Evolutionary conservation across 2,888 invertebrate genomes (phyloP).

Genomic region (Campoletis raptor): DNA sequence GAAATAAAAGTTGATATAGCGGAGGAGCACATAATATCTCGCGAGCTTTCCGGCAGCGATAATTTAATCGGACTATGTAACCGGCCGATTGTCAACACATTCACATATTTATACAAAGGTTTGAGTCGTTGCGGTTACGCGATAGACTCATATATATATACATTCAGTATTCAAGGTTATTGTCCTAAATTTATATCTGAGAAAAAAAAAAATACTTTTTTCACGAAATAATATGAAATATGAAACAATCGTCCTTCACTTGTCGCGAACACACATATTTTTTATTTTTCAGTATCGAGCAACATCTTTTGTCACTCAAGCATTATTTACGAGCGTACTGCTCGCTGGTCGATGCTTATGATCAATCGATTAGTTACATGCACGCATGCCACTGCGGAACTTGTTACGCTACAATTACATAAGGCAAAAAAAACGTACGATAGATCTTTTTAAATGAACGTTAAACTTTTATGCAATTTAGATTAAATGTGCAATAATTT

Average conservation of each 20-base stretch:
- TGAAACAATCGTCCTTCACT: conserved; percentile 5
- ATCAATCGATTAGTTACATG: conserved; percentile 38
- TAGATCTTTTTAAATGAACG: not conserved
- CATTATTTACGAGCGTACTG: not conserved
- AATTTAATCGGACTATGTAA: conserved; percentile 51
- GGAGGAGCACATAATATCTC: conserved; percentile 46
- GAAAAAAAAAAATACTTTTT: not conserved
- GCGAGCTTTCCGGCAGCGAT: conserved; percentile 52
- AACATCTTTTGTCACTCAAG: not conserved
- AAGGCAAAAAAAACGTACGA: not conserved
- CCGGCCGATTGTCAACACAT: conserved; percentile 40
- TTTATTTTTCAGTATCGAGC: not conserved
- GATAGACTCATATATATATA: not conserved
- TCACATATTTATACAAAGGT: not conserved
- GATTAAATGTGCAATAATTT: not conserved
- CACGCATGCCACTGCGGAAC: not conserved
- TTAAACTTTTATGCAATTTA: not conserved
- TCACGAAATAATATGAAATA: not conserved
- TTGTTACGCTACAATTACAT: not conserved
- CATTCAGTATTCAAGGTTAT: conserved; percentile 1
- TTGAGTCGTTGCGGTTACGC: conserved; percentile 27
- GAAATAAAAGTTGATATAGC: conserved; percentile 27
- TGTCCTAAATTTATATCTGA: conserved; percentile 19
- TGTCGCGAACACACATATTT: not conserved
- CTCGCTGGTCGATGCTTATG: conserved; percentile 16